Base-by-base conservation (phyloP, 2,113 vertebrate species). In the Muntiacus muntjak region DNA sequence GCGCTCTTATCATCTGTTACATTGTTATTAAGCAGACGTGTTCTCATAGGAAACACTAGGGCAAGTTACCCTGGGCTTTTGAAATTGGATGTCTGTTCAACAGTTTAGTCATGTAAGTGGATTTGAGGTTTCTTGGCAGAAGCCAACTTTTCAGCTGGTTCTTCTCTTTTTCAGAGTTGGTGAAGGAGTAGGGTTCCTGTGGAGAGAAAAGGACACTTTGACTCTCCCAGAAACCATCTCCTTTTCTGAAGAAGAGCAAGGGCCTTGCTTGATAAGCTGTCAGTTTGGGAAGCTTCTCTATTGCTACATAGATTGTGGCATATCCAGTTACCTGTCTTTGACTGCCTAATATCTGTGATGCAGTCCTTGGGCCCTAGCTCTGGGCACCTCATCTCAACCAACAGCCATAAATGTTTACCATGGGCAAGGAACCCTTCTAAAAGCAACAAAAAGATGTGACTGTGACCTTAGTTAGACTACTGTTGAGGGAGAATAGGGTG, bases 1-100 rank as follows among this genome's bases (percentile, higher is more conserved):
- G 92, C 19, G 14, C 45, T 96, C 55, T 93, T 15, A 28, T 26
- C 60, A 92, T 97, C 87, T 92, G 67, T 58, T 96, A 87, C 74
- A 87, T 84, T 98, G 96, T 95, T 96, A 96, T 64, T 97, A 87
- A 97, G 87, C 97, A 98, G 96, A 98, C 52, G 1, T 92, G 82
- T 71, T 91, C 67, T 95, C 89, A 89, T 43, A 97, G 89, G 93
- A 95, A 97, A 83, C 2, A 1, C 11, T 40, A 95, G 82, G 60
- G 54, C 55, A 89, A 91, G 45, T 94, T 79, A 97, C 60, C 55
- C 96, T 12, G 4, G 33, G 33, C 3, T 55, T 85, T 95, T 95
- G 45, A 78, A 43, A 93, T 28, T 94, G 95, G 89, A 89, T 84
- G 71, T 97, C 71, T 98, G 82, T 19, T 83, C 55, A 91, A 74